These are phyloP conservation scores for Scomberomorus guttatus DNA, from an alignment of 2,797 vertebrate genomes.

Conservation along the genomic window DNA sequence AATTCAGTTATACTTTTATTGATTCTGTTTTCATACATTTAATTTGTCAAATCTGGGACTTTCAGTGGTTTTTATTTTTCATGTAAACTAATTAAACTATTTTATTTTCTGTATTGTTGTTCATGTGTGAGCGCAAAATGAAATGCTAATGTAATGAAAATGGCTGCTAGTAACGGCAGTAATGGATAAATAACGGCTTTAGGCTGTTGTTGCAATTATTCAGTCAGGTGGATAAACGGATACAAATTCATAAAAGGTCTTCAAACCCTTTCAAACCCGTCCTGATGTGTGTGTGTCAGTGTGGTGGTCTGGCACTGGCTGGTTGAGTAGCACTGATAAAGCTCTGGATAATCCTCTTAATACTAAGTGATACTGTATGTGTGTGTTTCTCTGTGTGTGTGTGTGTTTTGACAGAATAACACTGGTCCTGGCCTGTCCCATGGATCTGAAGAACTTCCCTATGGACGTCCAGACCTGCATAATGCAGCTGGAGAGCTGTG, in stretches of 20 bases:
- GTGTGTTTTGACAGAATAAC: slow-evolving; percentile 76
- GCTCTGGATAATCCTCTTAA: slow-evolving; percentile 45
- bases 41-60: background rate
- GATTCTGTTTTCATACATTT: background rate
- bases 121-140: background rate
- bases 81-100: background rate
- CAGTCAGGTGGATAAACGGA: background rate
- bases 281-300: background rate
- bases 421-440: slow-evolving; percentile 93
- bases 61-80: background rate
- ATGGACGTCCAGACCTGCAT: slow-evolving; percentile 99
- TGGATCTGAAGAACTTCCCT: slow-evolving; percentile 98
- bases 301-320: background rate
- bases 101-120: background rate
- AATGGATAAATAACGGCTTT: background rate
- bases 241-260: too few relatives aligned
- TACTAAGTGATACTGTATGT: slow-evolving; percentile 26
- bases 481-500: slow-evolving; percentile 99
- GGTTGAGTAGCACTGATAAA: slow-evolving; percentile 9
- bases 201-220: background rate
- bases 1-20: background rate
- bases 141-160: background rate
- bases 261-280: background rate
- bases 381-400: slow-evolving; percentile 38
- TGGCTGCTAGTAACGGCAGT: background rate